Conservation (phyloP, 1,140 invertebrate species). For the Aplysia californica region DNA sequence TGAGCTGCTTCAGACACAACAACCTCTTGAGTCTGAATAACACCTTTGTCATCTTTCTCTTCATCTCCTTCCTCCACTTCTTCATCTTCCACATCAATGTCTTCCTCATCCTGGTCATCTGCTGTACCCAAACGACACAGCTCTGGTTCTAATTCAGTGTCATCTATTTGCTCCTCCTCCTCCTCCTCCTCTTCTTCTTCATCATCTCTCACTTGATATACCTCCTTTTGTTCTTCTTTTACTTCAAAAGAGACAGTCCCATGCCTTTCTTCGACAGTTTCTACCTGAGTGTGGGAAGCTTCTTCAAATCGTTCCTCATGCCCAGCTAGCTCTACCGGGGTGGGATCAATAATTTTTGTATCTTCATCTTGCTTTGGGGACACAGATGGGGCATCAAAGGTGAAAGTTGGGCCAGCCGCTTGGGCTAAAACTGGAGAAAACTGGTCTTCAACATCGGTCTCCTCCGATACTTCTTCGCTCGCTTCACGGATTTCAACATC, state of each 20-base stretch:
- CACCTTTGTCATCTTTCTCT: slow-evolving; percentile 22
- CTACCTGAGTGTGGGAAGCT: no score
- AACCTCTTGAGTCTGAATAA: no score
- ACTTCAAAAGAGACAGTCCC: neutral
- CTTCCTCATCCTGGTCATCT: slow-evolving; percentile 27
- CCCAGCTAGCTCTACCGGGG: neutral
- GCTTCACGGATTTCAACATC: slow-evolving; percentile 53
- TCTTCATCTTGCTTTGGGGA: neutral
- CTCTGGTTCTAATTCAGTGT: slow-evolving; percentile 12
- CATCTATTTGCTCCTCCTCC: slow-evolving; percentile 13
- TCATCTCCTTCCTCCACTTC: neutral
- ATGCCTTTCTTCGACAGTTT: neutral
- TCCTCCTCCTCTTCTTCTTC: neutral
- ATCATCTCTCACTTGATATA: neutral
- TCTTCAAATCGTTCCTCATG: neutral
- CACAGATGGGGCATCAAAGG: neutral
- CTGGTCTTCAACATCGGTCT: slow-evolving; percentile 61
- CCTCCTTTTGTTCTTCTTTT: neutral
- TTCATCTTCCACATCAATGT: slow-evolving; percentile 25
- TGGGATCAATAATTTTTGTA: neutral
- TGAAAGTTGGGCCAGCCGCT: no score
- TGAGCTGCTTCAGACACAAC: no score
- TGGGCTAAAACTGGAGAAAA: slow-evolving; percentile 58
- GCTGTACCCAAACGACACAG: neutral
- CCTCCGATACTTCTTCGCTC: slow-evolving; percentile 54